A percentile compares a stretch with the other conserved stretches of the same genome.
Conservation (phyloP, 2,113 vertebrate genomes). For the Canis aureus region DNA sequence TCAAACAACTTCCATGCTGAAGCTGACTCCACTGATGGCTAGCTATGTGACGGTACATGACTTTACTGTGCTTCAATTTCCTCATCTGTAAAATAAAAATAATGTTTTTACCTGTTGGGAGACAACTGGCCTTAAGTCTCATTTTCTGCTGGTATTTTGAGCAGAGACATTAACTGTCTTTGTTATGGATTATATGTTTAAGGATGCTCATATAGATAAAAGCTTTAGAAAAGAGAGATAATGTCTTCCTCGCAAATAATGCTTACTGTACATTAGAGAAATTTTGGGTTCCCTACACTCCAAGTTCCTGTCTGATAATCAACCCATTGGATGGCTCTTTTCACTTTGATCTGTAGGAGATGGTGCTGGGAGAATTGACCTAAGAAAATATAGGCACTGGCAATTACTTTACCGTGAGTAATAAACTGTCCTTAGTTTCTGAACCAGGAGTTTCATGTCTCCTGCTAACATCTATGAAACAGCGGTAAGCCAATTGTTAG, state of each 20-base stretch:
- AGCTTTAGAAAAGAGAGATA: background rate
- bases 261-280: background rate
- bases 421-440: background rate
- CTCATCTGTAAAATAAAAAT: background rate
- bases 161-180: background rate
- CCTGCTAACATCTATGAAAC: background rate
- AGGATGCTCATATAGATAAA: background rate
- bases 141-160: background rate
- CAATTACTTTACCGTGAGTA: background rate
- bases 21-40: background rate
- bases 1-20: background rate
- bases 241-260: background rate
- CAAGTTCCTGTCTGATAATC: background rate
- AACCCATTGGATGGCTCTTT: background rate
- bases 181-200: background rate
- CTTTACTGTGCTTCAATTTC: background rate
- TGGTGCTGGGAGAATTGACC: background rate
- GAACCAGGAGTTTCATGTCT: background rate
- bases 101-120: background rate
- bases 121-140: background rate
- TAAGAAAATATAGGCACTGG: background rate
- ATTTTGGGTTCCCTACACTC: background rate
- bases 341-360: background rate
- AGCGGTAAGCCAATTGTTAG: background rate
- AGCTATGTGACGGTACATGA: background rate